Evolutionary conservation across 37 sponge, comb jelly and placozoan species (phyloP).

Genomic region (Geodia barretti): DNA sequence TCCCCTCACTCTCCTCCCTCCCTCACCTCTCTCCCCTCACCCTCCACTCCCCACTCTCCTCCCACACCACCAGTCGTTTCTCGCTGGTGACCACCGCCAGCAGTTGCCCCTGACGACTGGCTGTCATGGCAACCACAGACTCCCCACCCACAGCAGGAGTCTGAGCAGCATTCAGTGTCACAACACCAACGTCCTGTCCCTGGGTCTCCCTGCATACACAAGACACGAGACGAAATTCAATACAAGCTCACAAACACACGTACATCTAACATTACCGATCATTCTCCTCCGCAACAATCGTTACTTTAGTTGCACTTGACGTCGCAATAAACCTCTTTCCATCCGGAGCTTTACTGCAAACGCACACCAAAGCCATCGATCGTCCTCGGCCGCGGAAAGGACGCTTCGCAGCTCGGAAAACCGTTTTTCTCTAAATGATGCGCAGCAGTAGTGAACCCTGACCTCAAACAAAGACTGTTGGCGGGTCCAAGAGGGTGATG

Average conservation of each 20-base stretch:
- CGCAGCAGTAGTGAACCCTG: not conserved
- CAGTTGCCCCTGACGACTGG: constrained; percentile 32
- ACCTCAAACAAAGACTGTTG: not conserved
- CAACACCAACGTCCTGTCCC: too few relatives aligned
- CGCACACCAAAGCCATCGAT: not conserved
- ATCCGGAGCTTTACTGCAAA: not conserved
- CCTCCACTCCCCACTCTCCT: constrained; percentile 6
- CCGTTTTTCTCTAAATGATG: not conserved
- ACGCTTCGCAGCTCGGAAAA: not conserved
- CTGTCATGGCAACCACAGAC: constrained; percentile 7
- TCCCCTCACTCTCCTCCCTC: too few relatives aligned
- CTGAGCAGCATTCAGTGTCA: too few relatives aligned
- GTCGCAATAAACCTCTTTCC: not conserved
- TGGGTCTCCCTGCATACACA: not conserved
- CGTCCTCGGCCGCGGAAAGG: not conserved
- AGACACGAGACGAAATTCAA: too few relatives aligned
- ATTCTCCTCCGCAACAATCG: not conserved
- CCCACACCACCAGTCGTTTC: constrained; percentile 51
- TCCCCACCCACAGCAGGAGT: too few relatives aligned
- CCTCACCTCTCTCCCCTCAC: constrained; percentile 15
- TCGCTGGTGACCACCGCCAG: constrained; percentile 36
- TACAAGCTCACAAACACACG: not conserved
- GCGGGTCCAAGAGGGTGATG: too few relatives aligned
- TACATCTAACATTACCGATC: not conserved
- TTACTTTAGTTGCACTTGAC: constrained; percentile 4